Conservation (phyloP, 2,113 vertebrate species). For the Poeciliopsis retropinna region DNA sequence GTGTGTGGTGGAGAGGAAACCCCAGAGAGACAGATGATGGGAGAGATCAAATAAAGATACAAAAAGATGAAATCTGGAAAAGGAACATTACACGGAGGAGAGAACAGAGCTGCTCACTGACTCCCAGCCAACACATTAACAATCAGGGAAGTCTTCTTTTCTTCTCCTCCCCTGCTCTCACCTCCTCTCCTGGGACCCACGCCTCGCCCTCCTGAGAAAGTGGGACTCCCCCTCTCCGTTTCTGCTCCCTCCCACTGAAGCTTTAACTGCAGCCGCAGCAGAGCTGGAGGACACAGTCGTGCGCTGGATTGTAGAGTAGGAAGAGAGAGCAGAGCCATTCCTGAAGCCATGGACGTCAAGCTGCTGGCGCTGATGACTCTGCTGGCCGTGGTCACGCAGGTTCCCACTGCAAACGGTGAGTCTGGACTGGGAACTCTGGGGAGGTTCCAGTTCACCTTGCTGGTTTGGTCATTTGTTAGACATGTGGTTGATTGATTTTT, state of each 20-base stretch:
- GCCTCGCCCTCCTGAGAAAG: conserved; percentile 57
- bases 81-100: not conserved
- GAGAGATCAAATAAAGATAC: not conserved
- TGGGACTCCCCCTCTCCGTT: conserved; percentile 60
- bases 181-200: conserved; percentile 43
- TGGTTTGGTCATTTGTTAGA: not conserved
- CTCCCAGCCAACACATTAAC: conserved; percentile 71
- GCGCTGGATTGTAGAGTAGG: conserved; percentile 73
- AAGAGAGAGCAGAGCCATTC: conserved; percentile 20
- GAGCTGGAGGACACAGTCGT: conserved; percentile 67
- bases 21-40: not conserved
- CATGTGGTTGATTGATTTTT: too few relatives aligned
- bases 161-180: conserved; percentile 43
- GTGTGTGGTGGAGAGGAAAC: conserved; percentile 4
- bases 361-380: conserved; percentile 82
- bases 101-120: conserved; percentile 63
- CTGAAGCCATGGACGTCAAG: conserved; percentile 86
- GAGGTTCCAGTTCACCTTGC: not conserved
- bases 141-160: conserved; percentile 69
- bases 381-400: conserved; percentile 79
- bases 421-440: not conserved
- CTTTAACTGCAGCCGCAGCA: conserved; percentile 69
- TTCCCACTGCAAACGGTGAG: conserved; percentile 70
- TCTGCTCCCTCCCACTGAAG: conserved; percentile 42
- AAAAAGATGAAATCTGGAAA: conserved; percentile 4